Evolutionary conservation across 2,113 vertebrate genomes (phyloP).

Genomic region (Corythornis vintsioides): DNA sequence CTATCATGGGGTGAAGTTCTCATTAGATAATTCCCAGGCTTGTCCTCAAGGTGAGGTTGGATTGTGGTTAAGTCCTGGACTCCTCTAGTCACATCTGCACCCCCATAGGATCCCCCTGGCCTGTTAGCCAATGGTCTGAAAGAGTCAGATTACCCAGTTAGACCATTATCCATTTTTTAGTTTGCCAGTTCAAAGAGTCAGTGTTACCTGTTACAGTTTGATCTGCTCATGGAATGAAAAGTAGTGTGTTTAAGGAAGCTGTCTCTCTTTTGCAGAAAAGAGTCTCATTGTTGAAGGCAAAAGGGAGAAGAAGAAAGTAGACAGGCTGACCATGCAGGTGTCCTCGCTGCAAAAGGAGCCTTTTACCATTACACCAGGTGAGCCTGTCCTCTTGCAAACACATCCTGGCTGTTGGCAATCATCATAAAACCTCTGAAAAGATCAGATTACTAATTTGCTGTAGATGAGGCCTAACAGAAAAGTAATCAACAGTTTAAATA

Average conservation of each 20-base stretch:
- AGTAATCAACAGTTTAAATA: neutral
- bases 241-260: neutral
- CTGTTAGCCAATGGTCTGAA: neutral
- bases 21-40: neutral
- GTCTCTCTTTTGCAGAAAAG: conserved; percentile 76
- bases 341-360: conserved; percentile 86
- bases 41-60: neutral
- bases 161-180: neutral
- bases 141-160: neutral
- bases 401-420: neutral
- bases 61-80: neutral
- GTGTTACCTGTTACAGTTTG: neutral
- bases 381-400: neutral
- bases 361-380: conserved; percentile 88
- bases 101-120: neutral
- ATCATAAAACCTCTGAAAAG: neutral
- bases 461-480: neutral
- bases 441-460: neutral
- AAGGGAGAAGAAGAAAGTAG: conserved; percentile 91
- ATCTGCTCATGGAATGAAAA: neutral
- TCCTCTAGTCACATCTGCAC: neutral
- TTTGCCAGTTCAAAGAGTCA: neutral
- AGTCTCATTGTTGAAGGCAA: conserved; percentile 92
- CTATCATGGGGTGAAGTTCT: accelerated
- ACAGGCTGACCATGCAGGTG: conserved; percentile 89